A percentile compares a stretch with the other conserved stretches of the same genome.
Evolutionary conservation across 2,797 vertebrate genomes (phyloP).

Genomic region (Oreonectes daqikongensis): DNA sequence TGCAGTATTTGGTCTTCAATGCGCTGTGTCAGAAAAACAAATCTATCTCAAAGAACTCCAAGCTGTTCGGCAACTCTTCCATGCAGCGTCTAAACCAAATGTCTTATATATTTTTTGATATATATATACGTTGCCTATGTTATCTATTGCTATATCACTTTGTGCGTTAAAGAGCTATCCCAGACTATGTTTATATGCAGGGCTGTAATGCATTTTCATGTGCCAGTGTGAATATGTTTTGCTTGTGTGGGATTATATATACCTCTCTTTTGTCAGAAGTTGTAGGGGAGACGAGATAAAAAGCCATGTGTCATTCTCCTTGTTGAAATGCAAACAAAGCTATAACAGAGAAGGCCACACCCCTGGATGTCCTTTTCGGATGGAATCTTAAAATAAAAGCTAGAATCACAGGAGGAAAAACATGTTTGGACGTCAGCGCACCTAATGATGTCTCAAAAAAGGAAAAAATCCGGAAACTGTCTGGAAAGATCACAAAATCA

Average conservation of each 20-base stretch:
- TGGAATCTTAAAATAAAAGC: slow-evolving; percentile 56
- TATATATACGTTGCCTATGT: too few species aligned
- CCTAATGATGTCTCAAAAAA: slow-evolving; percentile 60
- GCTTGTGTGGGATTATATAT: slow-evolving; percentile 53
- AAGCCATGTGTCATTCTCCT: slow-evolving; percentile 53
- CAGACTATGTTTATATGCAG: slow-evolving; percentile 6
- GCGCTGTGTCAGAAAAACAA: slow-evolving; percentile 22
- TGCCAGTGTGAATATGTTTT: slow-evolving; percentile 35
- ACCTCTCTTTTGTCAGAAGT: slow-evolving; percentile 49
- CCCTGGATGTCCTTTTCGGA: slow-evolving; percentile 54
- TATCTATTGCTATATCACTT: slow-evolving; percentile 7
- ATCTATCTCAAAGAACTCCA: slow-evolving; percentile 24
- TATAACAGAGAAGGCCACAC: slow-evolving; percentile 46
- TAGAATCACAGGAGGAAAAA: slow-evolving; percentile 36
- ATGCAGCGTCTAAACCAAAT: slow-evolving; percentile 22
- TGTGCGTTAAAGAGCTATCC: background rate
- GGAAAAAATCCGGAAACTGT: slow-evolving; percentile 39
- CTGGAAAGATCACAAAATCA: slow-evolving; percentile 34
- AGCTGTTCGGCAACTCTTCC: slow-evolving; percentile 30
- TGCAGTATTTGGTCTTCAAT: slow-evolving; percentile 9
- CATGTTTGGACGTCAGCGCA: slow-evolving; percentile 53
- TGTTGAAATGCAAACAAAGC: slow-evolving; percentile 27
- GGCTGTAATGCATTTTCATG: slow-evolving; percentile 26
- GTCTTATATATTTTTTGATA: background rate
- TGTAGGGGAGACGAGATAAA: slow-evolving; percentile 50